Percentiles rank a stretch among this genome's conserved stretches.
Evolutionary conservation across 1,140 invertebrate genomes (phyloP).

Genomic region (Polypedilum pembai): DNA sequence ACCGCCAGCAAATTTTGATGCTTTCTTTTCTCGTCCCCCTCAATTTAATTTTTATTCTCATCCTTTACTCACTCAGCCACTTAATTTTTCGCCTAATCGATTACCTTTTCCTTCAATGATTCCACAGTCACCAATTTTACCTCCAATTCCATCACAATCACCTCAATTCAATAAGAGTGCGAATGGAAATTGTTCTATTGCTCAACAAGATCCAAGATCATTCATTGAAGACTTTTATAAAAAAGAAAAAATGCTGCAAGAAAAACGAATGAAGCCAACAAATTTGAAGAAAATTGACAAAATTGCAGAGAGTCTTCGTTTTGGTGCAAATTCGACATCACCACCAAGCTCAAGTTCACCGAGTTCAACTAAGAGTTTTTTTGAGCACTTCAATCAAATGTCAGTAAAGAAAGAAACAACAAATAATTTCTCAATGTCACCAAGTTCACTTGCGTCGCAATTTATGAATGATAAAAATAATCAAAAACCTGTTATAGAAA

Average conservation of each 20-base stretch:
- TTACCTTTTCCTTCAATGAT: conserved; percentile 20
- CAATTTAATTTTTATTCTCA: conserved; percentile 25
- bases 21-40: not conserved
- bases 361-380: conserved; percentile 15
- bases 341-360: not conserved
- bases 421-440: not conserved
- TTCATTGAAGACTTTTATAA: not conserved
- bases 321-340: conserved; percentile 2
- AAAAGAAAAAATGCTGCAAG: not conserved
- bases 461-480: not conserved
- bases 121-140: not conserved
- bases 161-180: conserved; percentile 16
- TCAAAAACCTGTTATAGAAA: not conserved
- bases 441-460: not conserved
- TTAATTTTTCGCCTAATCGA: conserved; percentile 8
- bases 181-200: not conserved
- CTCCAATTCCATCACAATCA: conserved; percentile 1
- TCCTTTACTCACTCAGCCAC: not conserved
- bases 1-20: not conserved
- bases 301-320: conserved; percentile 36
- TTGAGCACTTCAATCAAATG: conserved; percentile 12
- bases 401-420: not conserved
- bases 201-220: not conserved
- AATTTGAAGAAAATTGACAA: conserved; percentile 40
- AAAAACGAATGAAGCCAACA: conserved; percentile 32